Evolutionary conservation across 2,797 vertebrate genomes (phyloP).

Genomic region (Sebastes taczanowskii): DNA sequence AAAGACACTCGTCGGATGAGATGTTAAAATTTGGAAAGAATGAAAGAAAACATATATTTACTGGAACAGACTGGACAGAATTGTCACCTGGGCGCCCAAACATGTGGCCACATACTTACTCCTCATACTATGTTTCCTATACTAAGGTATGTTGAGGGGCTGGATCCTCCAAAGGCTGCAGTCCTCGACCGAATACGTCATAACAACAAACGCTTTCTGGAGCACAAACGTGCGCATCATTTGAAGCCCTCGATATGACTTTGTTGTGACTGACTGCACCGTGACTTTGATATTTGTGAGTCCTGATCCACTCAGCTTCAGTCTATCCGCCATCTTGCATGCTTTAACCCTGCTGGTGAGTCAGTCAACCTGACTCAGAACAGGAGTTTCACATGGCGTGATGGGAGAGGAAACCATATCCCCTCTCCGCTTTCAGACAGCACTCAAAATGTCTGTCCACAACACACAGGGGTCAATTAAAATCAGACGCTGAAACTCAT

Average conservation of each 20-base stretch:
- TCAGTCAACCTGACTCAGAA: background rate
- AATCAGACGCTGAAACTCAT: background rate
- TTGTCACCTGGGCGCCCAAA: background rate
- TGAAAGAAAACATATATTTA: background rate
- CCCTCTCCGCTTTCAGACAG: background rate
- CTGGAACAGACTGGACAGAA: background rate
- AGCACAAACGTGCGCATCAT: background rate
- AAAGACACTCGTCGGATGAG: background rate
- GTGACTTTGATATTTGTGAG: background rate
- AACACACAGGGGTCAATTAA: background rate
- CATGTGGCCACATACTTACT: background rate
- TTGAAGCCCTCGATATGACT: background rate
- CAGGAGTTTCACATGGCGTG: background rate
- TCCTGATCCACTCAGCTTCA: background rate
- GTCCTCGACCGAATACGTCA: background rate
- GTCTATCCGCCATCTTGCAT: background rate
- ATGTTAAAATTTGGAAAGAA: background rate
- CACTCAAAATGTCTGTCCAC: slow-evolving; percentile 10
- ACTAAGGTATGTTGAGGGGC: background rate
- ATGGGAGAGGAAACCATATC: background rate
- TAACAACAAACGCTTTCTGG: background rate
- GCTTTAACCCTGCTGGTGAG: background rate
- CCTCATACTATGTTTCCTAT: background rate
- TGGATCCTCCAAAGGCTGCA: background rate
- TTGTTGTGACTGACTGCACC: background rate